A percentile compares a stretch with the other conserved stretches of the same genome.
Conservation (phyloP, 2,888 invertebrate species). For the Brachyptera risi region DNA sequence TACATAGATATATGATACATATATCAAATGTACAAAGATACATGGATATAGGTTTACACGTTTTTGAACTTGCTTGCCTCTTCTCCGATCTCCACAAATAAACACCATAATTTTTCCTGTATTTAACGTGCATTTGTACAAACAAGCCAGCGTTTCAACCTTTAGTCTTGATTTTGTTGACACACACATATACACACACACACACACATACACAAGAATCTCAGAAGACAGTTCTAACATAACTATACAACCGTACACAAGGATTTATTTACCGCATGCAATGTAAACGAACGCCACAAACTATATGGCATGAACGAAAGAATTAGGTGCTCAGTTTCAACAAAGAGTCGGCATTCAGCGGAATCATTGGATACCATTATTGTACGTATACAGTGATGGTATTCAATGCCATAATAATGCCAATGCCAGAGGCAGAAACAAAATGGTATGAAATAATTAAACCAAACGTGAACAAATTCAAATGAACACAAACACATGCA, state of each 20-base stretch:
- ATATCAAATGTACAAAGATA: too few species aligned
- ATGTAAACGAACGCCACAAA: conserved; percentile 16
- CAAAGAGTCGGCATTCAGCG: too few species aligned
- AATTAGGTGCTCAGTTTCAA: not conserved
- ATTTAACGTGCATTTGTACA: conserved; percentile 22
- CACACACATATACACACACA: not conserved
- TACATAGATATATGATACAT: not conserved
- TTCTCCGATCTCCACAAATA: conserved; percentile 23
- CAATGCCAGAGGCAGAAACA: too few species aligned
- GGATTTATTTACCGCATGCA: conserved; percentile 7
- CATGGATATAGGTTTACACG: too few species aligned
- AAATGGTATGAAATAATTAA: too few species aligned
- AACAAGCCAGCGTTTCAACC: not conserved
- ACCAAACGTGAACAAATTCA: too few species aligned
- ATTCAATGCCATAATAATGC: too few species aligned
- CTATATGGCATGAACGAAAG: not conserved
- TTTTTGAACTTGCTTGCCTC: conserved; percentile 7
- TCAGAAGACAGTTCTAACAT: not conserved
- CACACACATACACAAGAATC: not conserved
- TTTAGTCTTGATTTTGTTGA: conserved; percentile 14
- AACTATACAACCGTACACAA: conserved; percentile 5
- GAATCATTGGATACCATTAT: too few species aligned
- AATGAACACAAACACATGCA: too few species aligned
- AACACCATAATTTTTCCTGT: conserved; percentile 18
- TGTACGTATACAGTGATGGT: too few species aligned